Conservation (phyloP, 1,140 invertebrate genomes). For the Caenorhabditis inopinata region DNA sequence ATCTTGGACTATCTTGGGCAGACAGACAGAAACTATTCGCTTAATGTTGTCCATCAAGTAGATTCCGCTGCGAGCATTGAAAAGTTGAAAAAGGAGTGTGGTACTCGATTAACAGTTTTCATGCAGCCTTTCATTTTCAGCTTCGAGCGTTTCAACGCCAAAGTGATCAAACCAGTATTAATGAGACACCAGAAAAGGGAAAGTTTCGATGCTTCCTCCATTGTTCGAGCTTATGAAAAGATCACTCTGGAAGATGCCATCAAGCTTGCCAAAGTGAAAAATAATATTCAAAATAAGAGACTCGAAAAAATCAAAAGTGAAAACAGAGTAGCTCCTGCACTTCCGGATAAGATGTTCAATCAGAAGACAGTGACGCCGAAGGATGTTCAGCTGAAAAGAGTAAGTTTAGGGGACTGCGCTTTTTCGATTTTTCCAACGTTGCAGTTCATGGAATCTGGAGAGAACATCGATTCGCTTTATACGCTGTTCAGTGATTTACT, state of each 20-base stretch:
- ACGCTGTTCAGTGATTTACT: constrained; percentile 43
- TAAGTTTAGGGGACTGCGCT: neutral
- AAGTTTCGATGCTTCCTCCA: constrained; percentile 46
- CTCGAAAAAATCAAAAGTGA: neutral
- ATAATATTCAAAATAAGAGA: constrained; percentile 8
- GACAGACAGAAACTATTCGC: no score
- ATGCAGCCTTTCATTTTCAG: neutral
- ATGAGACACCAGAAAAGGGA: constrained; percentile 38
- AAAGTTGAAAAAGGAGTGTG: no score
- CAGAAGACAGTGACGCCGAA: constrained; percentile 34
- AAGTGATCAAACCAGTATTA: constrained; percentile 42
- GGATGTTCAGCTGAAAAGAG: constrained; percentile 19
- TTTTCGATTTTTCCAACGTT: neutral
- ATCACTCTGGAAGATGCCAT: constrained; percentile 48
- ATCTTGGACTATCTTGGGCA: no score
- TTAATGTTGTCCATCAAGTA: no score
- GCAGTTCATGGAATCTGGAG: constrained; percentile 37
- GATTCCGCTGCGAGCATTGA: no score
- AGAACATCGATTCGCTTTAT: constrained; percentile 43
- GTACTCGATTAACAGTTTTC: neutral
- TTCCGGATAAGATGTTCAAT: neutral
- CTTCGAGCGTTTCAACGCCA: constrained; percentile 51
- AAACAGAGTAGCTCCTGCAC: neutral
- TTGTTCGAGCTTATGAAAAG: constrained; percentile 48
- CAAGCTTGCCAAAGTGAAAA: constrained; percentile 28